A percentile compares a stretch with the other conserved stretches of the same genome.
phyloP scores from a whole-genome alignment of 2,113 vertebrate genomes.

The Scortum barcoo region DNA sequence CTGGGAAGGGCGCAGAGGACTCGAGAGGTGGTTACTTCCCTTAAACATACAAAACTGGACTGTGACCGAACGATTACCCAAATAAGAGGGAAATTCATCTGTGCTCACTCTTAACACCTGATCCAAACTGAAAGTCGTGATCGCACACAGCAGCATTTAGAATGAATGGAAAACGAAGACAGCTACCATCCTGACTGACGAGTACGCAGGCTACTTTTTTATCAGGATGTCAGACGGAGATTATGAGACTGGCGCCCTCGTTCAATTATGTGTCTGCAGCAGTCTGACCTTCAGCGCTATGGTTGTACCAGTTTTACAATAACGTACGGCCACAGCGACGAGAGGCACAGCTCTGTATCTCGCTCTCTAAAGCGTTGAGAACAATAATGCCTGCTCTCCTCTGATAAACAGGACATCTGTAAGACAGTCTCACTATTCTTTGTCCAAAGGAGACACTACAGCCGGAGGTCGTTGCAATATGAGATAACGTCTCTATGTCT shows the following conservation, averaged over 20 bases:
- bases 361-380: constrained; percentile 21
- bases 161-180: constrained; percentile 23
- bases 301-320: constrained; percentile 20
- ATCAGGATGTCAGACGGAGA: constrained; percentile 64
- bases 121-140: constrained; percentile 16
- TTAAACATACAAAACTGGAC: constrained; percentile 3
- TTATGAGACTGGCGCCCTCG: constrained; percentile 51
- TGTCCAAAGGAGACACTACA: constrained; percentile 30
- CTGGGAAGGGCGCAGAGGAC: constrained; percentile 57
- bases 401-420: constrained; percentile 32
- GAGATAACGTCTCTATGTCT: constrained; percentile 4
- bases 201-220: constrained; percentile 44
- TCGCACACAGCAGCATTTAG: constrained; percentile 7
- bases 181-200: neutral
- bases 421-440: constrained; percentile 48
- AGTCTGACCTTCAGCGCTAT: constrained; percentile 70
- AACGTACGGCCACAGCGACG: neutral
- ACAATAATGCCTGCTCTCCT: constrained; percentile 29
- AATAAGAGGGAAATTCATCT: constrained; percentile 6
- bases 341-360: constrained; percentile 20
- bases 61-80: constrained; percentile 25
- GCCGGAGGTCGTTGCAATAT: constrained; percentile 16
- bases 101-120: neutral
- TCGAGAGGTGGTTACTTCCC: constrained; percentile 51
- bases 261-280: constrained; percentile 59